Evolutionary conservation across 2,888 invertebrate species (phyloP).

Genomic region (Nomada flava): DNA sequence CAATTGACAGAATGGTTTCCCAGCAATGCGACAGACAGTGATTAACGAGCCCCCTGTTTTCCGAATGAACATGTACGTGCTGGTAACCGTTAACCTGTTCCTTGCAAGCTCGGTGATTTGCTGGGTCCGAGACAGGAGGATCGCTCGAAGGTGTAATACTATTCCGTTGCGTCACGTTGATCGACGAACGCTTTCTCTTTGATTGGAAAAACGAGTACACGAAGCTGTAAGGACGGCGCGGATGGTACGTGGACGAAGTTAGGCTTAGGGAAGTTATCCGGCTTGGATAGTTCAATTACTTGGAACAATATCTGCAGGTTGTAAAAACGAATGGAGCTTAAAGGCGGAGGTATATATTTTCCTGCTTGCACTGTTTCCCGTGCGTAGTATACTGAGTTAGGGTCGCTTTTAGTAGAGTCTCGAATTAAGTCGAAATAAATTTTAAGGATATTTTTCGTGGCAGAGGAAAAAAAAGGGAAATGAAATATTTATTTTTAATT

Average conservation of each 20-base stretch:
- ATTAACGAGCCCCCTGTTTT: constrained; percentile 59
- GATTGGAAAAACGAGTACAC: background rate
- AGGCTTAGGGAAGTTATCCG: background rate
- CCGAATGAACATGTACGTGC: constrained; percentile 52
- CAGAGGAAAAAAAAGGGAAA: too few relatives aligned
- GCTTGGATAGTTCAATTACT: constrained; percentile 4
- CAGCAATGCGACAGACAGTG: constrained; percentile 51
- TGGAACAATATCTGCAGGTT: background rate
- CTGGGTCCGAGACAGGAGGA: constrained; percentile 7
- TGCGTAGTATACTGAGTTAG: too few relatives aligned
- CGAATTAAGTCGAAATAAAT: too few relatives aligned
- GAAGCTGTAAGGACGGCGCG: background rate
- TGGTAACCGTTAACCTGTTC: constrained; percentile 32
- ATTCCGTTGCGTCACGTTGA: background rate
- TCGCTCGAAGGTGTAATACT: background rate
- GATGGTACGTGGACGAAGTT: background rate
- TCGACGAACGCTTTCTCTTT: background rate
- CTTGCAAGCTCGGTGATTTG: constrained; percentile 32
- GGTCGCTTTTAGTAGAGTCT: too few relatives aligned
- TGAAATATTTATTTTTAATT: too few relatives aligned
- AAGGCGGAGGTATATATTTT: constrained; percentile 2
- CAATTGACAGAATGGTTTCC: constrained; percentile 53
- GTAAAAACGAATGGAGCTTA: constrained; percentile 13
- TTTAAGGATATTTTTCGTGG: too few relatives aligned
- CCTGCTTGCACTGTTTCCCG: too few relatives aligned